Evolutionary conservation across 2,113 vertebrate species (phyloP).

Genomic region (Heptranchias perlo): DNA sequence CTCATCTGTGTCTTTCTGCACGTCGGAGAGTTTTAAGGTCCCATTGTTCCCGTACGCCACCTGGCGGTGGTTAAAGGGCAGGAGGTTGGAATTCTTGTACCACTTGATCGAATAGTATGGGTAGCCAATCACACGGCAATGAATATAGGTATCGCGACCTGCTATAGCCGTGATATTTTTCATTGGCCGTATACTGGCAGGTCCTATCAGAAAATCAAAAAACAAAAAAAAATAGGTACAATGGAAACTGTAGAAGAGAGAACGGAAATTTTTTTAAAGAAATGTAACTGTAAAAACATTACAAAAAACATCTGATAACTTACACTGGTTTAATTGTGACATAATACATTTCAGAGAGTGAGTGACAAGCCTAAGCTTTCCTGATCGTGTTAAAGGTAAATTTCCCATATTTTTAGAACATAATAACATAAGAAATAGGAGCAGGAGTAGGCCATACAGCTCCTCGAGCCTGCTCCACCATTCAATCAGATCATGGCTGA

Average conservation of each 20-base stretch:
- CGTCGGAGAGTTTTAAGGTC: conserved; percentile 87
- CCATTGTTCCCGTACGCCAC: conserved; percentile 96
- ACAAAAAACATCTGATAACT: not conserved
- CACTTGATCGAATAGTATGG: conserved; percentile 98
- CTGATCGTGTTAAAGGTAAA: not conserved
- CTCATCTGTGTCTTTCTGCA: conserved; percentile 88
- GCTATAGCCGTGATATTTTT: conserved; percentile 97
- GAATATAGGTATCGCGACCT: conserved; percentile 88
- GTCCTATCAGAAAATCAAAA: conserved; percentile 65
- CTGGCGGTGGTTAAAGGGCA: conserved; percentile 96
- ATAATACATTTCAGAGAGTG: not conserved
- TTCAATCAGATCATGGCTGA: too few species aligned
- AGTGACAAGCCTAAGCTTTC: not conserved
- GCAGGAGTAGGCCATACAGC: too few species aligned
- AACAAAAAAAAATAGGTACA: conserved; percentile 57
- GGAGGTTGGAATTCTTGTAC: conserved; percentile 93
- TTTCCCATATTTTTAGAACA: not conserved
- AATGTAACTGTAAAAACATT: not conserved
- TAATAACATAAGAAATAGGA: too few species aligned
- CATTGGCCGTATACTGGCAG: conserved; percentile 93
- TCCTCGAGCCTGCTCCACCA: too few species aligned
- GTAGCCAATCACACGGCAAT: conserved; percentile 95
- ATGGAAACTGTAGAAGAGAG: conserved; percentile 32
- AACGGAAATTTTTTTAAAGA: not conserved
- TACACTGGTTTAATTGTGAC: not conserved